A percentile compares a stretch with the other conserved stretches of the same genome.
These are phyloP conservation scores for Pogonognathellus flavescens DNA, from an alignment of 1,140 invertebrate species.

Conservation along the genomic window DNA sequence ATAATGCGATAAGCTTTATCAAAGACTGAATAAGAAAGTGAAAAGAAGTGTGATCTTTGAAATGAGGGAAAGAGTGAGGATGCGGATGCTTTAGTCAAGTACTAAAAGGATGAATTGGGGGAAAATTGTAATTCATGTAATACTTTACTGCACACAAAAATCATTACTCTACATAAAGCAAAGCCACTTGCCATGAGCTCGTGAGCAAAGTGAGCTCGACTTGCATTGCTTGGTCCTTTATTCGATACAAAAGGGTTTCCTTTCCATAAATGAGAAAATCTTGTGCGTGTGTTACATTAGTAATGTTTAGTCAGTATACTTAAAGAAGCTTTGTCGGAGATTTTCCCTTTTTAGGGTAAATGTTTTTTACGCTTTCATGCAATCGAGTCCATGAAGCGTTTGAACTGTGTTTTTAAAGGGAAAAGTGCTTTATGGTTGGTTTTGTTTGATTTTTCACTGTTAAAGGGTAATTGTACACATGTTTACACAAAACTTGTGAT, in stretches of 20 bases:
- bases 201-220: not conserved
- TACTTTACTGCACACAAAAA: not conserved
- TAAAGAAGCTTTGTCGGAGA: not conserved
- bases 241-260: slow-evolving; percentile 6
- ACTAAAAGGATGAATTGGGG: not conserved
- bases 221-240: not conserved
- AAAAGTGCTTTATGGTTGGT: too few relatives aligned
- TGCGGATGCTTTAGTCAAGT: not conserved
- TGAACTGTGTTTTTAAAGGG: too few relatives aligned
- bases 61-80: not conserved
- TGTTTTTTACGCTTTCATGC: too few relatives aligned
- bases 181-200: not conserved
- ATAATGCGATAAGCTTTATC: not conserved
- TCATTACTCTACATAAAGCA: not conserved
- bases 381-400: too few relatives aligned
- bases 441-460: too few relatives aligned
- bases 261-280: slow-evolving; percentile 10
- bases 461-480: too few relatives aligned
- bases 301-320: not conserved
- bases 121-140: not conserved
- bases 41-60: slow-evolving; percentile 17
- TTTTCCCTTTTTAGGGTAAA: too few relatives aligned
- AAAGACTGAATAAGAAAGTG: not conserved
- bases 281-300: not conserved
- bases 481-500: too few relatives aligned